Evolutionary conservation across 2,797 vertebrate genomes (phyloP).

Genomic region (Acrocephalus scirpaceus): DNA sequence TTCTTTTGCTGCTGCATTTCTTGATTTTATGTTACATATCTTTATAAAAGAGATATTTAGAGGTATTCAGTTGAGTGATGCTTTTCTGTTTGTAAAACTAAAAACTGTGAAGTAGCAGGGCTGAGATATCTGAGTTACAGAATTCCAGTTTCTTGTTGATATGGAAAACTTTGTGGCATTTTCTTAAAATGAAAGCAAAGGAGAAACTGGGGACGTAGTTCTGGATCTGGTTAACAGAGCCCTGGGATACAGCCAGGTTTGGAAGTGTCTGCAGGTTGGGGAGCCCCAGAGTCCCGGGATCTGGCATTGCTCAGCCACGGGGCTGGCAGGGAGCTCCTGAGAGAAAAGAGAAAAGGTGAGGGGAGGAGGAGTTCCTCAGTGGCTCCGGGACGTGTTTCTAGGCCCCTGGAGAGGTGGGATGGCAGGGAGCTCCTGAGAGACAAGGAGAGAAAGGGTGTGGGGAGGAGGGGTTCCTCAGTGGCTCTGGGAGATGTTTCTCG

Average conservation of each 20-base stretch:
- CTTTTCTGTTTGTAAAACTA: neutral
- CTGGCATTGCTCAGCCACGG: neutral
- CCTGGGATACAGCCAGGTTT: neutral
- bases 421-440: neutral
- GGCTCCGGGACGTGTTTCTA: neutral
- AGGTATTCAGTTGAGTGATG: neutral
- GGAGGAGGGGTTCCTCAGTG: too few relatives aligned
- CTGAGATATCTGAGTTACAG: neutral
- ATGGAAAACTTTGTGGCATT: neutral
- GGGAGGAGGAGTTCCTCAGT: too few relatives aligned
- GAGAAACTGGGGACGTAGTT: rapidly evolving
- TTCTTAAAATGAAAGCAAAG: neutral
- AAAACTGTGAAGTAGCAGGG: neutral
- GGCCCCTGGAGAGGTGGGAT: neutral
- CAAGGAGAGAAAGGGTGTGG: too few relatives aligned
- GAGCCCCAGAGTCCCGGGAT: neutral
- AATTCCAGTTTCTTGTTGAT: neutral
- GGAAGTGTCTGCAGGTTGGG: neutral
- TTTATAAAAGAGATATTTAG: neutral
- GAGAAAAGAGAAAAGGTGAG: neutral
- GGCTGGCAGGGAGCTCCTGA: neutral
- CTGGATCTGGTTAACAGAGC: neutral
- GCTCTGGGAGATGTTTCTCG: too few relatives aligned
- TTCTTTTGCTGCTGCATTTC: neutral
- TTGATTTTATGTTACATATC: neutral